Percentiles rank a stretch among this genome's conserved stretches.
These are phyloP conservation scores for Hermaeophaga mercurialis DNA, from an alignment of 2,888 invertebrate genomes.

Conservation along the genomic window DNA sequence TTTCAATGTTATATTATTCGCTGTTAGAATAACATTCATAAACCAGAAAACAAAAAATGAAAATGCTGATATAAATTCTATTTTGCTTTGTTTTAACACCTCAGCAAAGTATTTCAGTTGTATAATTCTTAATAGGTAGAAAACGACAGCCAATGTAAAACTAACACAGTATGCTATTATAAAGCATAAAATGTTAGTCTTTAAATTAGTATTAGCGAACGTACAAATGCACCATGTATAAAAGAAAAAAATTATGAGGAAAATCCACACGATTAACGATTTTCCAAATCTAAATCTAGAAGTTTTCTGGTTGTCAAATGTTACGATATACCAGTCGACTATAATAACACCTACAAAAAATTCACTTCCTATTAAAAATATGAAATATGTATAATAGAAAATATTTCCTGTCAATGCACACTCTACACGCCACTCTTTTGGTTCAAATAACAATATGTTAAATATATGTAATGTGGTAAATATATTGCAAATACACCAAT, in stretches of 20 bases:
- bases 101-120: not conserved
- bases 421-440: not conserved
- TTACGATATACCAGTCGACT: slow-evolving; percentile 21
- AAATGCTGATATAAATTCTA: slow-evolving; percentile 8
- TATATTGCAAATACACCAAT: not conserved
- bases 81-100: slow-evolving; percentile 1
- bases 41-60: slow-evolving; percentile 3
- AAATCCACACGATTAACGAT: slow-evolving; percentile 8
- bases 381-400: not conserved
- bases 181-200: not conserved
- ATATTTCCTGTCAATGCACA: slow-evolving; percentile 1
- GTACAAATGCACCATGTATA: not conserved
- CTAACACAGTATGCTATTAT: not conserved
- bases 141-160: not conserved
- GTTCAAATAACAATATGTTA: not conserved
- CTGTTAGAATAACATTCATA: not conserved
- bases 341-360: slow-evolving; percentile 14
- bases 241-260: slow-evolving; percentile 6
- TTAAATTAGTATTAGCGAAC: not conserved
- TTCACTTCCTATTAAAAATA: slow-evolving; percentile 13
- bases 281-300: slow-evolving; percentile 12
- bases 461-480: not conserved
- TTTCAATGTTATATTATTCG: not conserved
- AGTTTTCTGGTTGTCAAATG: slow-evolving; percentile 2
- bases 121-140: slow-evolving; percentile 4